Evolutionary conservation across 2,888 invertebrate species (phyloP).

Genomic region (Drosophila mimica): DNA sequence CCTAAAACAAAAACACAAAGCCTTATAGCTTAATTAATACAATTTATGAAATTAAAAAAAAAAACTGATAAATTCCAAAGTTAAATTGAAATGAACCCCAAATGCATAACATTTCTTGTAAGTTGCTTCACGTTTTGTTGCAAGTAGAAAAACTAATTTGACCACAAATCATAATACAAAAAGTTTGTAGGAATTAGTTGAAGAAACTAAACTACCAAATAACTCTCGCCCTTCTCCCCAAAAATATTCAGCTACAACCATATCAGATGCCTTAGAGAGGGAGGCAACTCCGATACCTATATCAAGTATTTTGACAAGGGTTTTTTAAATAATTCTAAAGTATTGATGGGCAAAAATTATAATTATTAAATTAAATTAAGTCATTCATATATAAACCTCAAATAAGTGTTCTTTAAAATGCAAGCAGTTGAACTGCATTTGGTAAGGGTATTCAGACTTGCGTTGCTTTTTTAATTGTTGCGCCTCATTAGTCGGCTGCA

Average conservation of each 20-base stretch:
- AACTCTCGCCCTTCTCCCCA: no score
- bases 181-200: neutral
- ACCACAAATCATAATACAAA: neutral
- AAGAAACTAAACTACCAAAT: neutral
- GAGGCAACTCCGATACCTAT: neutral
- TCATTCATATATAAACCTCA: neutral
- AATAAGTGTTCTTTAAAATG: neutral
- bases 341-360: neutral
- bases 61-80: no score
- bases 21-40: no score
- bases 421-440: neutral
- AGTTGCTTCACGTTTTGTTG: neutral
- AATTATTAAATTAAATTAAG: no score
- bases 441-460: neutral
- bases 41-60: no score
- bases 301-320: neutral
- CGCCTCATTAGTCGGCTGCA: conserved; percentile 70
- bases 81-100: neutral
- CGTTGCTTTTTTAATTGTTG: conserved; percentile 58
- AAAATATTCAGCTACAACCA: no score
- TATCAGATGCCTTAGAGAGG: no score
- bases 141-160: neutral
- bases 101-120: neutral
- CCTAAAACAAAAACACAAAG: no score
- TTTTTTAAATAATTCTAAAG: neutral